Base-by-base conservation (phyloP, 1,140 invertebrate species). In the Drosophila ironensis region DNA sequence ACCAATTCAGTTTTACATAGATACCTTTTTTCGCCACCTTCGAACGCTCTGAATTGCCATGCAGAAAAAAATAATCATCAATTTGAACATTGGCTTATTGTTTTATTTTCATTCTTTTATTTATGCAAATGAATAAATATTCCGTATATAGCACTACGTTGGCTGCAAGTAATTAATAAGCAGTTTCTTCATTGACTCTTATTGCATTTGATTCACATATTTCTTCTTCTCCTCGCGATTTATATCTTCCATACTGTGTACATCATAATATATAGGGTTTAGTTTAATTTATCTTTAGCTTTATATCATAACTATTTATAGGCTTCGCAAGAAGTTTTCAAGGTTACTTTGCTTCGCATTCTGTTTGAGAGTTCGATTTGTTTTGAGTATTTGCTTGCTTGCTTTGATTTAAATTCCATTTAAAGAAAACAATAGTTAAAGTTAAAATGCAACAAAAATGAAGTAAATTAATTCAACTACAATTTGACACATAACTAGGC, bases 111-210 rank as follows among this genome's bases (percentile, higher is more conserved):
- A 47, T 70, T 74, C 28, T 53, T 77, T 68, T 40, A 51, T 67
- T 74, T 72, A 72, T 72, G 61, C 56, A 76, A 68, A 78, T 67
- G 78, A 84, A 82, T 77, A 82, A 84, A 82, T 82, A 82, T 72
- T 50, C 69, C 24, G 56, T 63, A 37, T 76, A 82, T 84, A 82
- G 77, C 77, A 82, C 77, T 82, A 82, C 60, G 51, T 73, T 84
- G 66, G 72, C 57, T 84, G 77, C 77, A 66, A 46, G 45, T 84
- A 64, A 78, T 72, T 78, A 59, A 45, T 73, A 82, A 82, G 78
- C 78, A 82, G 38, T 67, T 84, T 77, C 47, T 38, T 64, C 64
- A 47, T 72, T 72, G 46, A 71, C 68, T 77, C 51, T 81, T 81
- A 84, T 81, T 77, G 72, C 69, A 60, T 84, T 70, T 60, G 60